phyloP scores from a whole-genome alignment of 2,888 invertebrate species.

The Tridacna crocea region DNA sequence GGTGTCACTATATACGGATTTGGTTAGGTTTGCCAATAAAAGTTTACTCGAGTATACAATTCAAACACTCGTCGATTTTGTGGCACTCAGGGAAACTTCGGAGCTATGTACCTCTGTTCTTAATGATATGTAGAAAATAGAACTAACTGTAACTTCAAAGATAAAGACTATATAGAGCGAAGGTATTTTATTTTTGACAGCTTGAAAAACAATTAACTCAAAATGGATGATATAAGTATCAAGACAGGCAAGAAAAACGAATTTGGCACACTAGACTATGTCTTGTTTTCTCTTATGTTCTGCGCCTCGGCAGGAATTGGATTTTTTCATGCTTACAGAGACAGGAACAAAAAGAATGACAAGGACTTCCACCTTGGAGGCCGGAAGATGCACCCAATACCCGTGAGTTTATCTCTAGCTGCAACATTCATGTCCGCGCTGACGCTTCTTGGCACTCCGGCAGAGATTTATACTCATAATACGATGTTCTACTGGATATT shows the following conservation, averaged over 20 bases:
- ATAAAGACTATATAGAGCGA: neutral
- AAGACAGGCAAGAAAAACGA: slow-evolving; percentile 48
- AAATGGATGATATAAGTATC: slow-evolving; percentile 37
- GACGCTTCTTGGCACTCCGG: slow-evolving; percentile 63
- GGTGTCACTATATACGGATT: too few relatives aligned
- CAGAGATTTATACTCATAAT: slow-evolving; percentile 64
- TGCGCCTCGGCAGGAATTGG: slow-evolving; percentile 65
- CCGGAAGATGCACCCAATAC: slow-evolving; percentile 80
- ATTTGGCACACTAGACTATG: slow-evolving; percentile 60
- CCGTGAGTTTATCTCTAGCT: slow-evolving; percentile 80
- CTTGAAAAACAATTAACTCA: neutral
- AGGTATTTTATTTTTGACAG: neutral
- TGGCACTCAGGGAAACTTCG: neutral
- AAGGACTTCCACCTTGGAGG: slow-evolving; percentile 81
- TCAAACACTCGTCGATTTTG: neutral
- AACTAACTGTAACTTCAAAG: neutral
- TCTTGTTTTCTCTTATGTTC: slow-evolving; percentile 58
- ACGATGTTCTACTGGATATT: slow-evolving; percentile 60
- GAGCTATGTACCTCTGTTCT: neutral
- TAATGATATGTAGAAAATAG: neutral
- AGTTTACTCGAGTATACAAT: neutral
- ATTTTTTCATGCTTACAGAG: slow-evolving; percentile 85
- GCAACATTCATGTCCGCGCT: slow-evolving; percentile 72
- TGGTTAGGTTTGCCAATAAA: too few relatives aligned
- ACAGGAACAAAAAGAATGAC: slow-evolving; percentile 86